phyloP scores from a whole-genome alignment of 2,797 vertebrate species.

The Chromis chromis region DNA sequence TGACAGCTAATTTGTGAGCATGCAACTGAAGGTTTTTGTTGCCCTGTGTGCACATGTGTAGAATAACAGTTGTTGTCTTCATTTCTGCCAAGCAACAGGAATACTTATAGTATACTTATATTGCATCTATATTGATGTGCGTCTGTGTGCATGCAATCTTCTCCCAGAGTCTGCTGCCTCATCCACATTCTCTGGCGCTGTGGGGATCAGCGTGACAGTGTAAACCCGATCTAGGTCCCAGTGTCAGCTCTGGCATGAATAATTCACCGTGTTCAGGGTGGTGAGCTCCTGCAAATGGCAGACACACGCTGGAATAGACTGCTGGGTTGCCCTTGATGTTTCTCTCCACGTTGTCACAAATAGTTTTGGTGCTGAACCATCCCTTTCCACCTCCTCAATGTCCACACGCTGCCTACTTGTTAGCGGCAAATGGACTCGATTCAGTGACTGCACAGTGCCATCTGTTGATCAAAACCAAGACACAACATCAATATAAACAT shows the following conservation, averaged over 20 bases:
- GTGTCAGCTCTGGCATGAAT: conserved; percentile 70
- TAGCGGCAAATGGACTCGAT: conserved; percentile 23
- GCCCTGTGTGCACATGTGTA: conserved; percentile 7
- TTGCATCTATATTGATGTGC: conserved; percentile 1
- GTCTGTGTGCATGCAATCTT: conserved; percentile 22
- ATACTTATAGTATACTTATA: conserved; percentile 1
- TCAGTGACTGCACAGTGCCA: conserved; percentile 76
- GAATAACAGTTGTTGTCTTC: not conserved
- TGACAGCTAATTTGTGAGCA: conserved; percentile 4
- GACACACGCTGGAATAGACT: conserved; percentile 44
- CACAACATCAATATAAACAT: not conserved
- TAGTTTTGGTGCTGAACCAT: conserved; percentile 54
- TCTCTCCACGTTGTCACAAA: conserved; percentile 63
- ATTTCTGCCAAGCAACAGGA: conserved; percentile 19
- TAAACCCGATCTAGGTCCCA: conserved; percentile 72
- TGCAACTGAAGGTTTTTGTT: conserved; percentile 9
- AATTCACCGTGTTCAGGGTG: conserved; percentile 66
- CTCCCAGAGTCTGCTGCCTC: conserved; percentile 50
- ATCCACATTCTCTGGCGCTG: conserved; percentile 42
- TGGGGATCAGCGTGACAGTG: conserved; percentile 59
- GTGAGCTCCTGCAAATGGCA: conserved; percentile 54
- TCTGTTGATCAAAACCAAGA: conserved; percentile 71
- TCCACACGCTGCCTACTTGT: conserved; percentile 14
- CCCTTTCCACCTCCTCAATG: conserved; percentile 46
- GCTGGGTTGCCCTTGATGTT: conserved; percentile 65